Base-by-base conservation (phyloP, 1,140 invertebrate species). In the Sarcophaga peregrina region DNA sequence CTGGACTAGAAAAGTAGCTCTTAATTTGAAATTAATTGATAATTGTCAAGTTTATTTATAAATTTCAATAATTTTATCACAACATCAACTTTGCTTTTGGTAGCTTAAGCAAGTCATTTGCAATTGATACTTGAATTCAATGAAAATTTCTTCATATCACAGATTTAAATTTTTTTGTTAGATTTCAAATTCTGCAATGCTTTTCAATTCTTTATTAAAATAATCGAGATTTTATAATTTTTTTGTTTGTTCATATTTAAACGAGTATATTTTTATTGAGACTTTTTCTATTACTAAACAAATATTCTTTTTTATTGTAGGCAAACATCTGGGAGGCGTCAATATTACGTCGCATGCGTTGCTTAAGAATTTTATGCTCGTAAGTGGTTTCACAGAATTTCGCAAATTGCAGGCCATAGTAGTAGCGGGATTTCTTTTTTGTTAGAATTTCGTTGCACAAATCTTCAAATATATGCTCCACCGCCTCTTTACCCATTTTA, bases 281-380 rank as follows among this genome's bases (percentile, higher is more conserved):
- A 58, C 54, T 58, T 58, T 58, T 58, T 13, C n/a, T 58, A 58
- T 58, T 58, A n/a, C 54, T 58, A n/a, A 58, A n/a, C 54, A n/a
- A 58, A 58, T 58, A 58, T 15, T 58, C 13, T n/a, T 58, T 58
- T n/a, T 15, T n/a, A 15, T 58, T 58, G 54, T 58, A 58, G 25
- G 1, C 25, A n/a, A 58, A 58, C 54, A 58, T 58, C 54, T 13
- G 54, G 7, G 11, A 4, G 6, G 54, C 54, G 54, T 13, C 54
- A n/a, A n/a, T n/a, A 58, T 58, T 58, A n/a, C 54, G 15, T n/a
- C n/a, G 15, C n/a, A 15, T n/a, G 15, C 54, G 54, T 58, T 58
- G 54, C n/a, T 58, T 58, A 0, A 13, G 54, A 0, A 58, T 58
- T 58, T 58, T 58, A 13, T 58, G 54, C n/a, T 58, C 54, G 13